Evolutionary conservation across 2,888 invertebrate genomes (phyloP).

Genomic region (Lasioglossum calceatum): DNA sequence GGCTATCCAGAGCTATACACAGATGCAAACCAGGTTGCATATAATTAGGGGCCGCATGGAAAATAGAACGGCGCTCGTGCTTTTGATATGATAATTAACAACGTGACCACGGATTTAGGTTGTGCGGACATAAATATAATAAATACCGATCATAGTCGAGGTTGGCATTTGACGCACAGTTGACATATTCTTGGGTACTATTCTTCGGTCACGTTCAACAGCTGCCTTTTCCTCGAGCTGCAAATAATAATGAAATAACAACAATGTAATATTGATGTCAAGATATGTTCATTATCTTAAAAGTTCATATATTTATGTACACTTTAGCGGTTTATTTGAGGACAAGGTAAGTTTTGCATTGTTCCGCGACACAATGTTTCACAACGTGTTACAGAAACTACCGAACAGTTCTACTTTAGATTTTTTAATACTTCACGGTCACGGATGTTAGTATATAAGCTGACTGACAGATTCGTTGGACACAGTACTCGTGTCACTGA

Average conservation of each 20-base stretch:
- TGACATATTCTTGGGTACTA: slow-evolving; percentile 12
- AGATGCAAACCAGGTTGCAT: slow-evolving; percentile 61
- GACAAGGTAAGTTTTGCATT: not conserved
- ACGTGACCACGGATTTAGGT: slow-evolving; percentile 34
- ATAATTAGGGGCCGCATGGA: slow-evolving; percentile 37
- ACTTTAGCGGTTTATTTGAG: not conserved
- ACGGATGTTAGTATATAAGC: slow-evolving; percentile 56
- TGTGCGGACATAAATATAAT: slow-evolving; percentile 26
- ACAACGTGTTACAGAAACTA: slow-evolving; percentile 41
- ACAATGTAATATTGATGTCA: not conserved
- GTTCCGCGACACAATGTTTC: slow-evolving; percentile 9
- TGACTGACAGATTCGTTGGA: slow-evolving; percentile 10
- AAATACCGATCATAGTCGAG: slow-evolving; percentile 25
- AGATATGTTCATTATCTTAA: not conserved
- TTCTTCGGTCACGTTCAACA: slow-evolving; percentile 38
- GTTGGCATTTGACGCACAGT: not conserved
- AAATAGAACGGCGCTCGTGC: slow-evolving; percentile 25
- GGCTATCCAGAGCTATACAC: slow-evolving; percentile 29
- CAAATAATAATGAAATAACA: not conserved
- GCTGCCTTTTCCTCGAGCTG: not conserved
- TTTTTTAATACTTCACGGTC: slow-evolving; percentile 40
- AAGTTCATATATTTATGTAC: not conserved
- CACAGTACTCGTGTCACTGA: slow-evolving; percentile 1
- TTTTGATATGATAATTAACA: slow-evolving; percentile 67
- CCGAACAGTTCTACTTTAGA: slow-evolving; percentile 14